A percentile compares a stretch with the other conserved stretches of the same genome.
Evolutionary conservation across 1,140 invertebrate species (phyloP).

Genomic region (Drosophila funebris): DNA sequence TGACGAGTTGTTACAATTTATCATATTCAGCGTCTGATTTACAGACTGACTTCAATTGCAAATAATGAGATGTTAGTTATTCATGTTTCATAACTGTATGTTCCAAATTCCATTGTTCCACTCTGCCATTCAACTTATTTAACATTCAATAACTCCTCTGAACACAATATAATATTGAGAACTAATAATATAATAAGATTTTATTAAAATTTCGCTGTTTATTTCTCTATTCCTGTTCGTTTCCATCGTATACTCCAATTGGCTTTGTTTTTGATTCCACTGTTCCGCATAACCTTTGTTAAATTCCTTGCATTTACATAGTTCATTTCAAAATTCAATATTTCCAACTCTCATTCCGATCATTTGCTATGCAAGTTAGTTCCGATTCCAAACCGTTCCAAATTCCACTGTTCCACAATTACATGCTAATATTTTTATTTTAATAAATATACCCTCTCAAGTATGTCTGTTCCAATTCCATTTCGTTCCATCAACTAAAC

Average conservation of each 20-base stretch:
- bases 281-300: not conserved
- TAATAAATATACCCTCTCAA: not conserved
- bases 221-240: no score
- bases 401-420: not conserved
- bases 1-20: not conserved
- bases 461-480: not conserved
- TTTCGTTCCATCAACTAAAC: not conserved
- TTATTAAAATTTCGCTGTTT: no score
- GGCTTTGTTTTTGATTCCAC: not conserved
- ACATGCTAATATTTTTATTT: not conserved
- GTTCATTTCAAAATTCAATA: no score
- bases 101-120: not conserved
- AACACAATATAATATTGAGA: no score
- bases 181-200: no score
- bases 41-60: not conserved
- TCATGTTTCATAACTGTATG: not conserved
- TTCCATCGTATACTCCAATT: no score
- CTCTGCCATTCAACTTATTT: no score
- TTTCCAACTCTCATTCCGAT: no score
- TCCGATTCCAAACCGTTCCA: not conserved
- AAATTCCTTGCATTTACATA: no score
- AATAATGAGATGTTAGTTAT: not conserved
- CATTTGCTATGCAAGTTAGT: no score
- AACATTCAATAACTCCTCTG: no score
- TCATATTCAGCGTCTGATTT: not conserved